Base-by-base conservation (phyloP, 1,140 invertebrate species). In the Limonius californicus region DNA sequence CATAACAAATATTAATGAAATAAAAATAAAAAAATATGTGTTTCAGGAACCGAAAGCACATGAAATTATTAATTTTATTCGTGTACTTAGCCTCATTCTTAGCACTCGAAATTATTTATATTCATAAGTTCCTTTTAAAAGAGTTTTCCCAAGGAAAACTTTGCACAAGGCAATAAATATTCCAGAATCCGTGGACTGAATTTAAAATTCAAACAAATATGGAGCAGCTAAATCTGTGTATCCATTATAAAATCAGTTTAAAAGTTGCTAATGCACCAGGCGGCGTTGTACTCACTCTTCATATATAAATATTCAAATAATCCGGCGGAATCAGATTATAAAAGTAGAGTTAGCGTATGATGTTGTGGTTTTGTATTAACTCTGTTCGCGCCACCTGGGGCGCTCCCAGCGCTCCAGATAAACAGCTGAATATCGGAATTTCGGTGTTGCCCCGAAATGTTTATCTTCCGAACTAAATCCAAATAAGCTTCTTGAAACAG, bases 261-360 rank as follows among this genome's bases (percentile, higher is more conserved):
- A 66, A 69, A 64, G 54, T 68, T 67, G 65, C 58, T 67, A 70
- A 72, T 69, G 68, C 65, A 67, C 50, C 43, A 63, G 63, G 64
- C 67, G 69, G 67, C 59, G 55, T 62, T 63, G 54, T 64, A 59
- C 62, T 57, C 63, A 65, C 70, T 68, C 70, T 72, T 68, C 70
- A 66, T 64, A 66, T 72, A 72, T 72, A 72, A 72, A 72, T 72
- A 72, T 72, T 72, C 70, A 71, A 70, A 71, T 72, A 72, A 72
- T 71, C 69, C 68, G 47, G 14, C 59, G 54, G 68, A 71, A 71
- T 70, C 69, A 65, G 71, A 71, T 72, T 72, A 72, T 71, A 69
- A 70, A 70, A 72, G 69, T 70, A 64, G 65, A 68, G 70, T 66
- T 68, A 61, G 66, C 68, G 68, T 72, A 69, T 70, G 71, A 68